These are phyloP conservation scores for Phoenoteleia sp. DNA, from an alignment of 2,888 invertebrate species.

Conservation along the genomic window DNA sequence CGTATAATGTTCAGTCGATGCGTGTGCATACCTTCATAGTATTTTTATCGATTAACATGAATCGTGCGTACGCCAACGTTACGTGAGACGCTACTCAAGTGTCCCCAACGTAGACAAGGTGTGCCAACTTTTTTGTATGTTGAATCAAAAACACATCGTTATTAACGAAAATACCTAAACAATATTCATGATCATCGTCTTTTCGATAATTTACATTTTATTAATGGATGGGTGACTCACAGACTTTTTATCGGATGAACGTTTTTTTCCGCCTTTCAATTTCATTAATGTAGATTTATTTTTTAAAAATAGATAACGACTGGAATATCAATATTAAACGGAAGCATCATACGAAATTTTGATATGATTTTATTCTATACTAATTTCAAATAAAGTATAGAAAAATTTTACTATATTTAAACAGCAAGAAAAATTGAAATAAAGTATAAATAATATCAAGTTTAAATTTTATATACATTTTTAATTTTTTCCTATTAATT, in stretches of 20 bases:
- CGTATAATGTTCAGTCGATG: neutral
- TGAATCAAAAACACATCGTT: slow-evolving; percentile 21
- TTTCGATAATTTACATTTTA: slow-evolving; percentile 12
- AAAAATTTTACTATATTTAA: too few relatives aligned
- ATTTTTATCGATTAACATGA: slow-evolving; percentile 70
- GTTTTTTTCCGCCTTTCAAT: neutral
- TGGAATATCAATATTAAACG: neutral
- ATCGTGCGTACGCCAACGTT: slow-evolving; percentile 75
- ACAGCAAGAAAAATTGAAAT: too few relatives aligned
- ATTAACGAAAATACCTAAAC: slow-evolving; percentile 11
- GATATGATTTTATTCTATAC: too few relatives aligned
- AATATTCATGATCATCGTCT: slow-evolving; percentile 25
- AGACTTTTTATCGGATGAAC: neutral
- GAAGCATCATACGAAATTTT: too few relatives aligned
- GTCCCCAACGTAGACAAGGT: slow-evolving; percentile 55
- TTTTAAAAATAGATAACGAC: neutral
- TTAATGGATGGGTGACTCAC: slow-evolving; percentile 21
- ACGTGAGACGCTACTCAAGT: slow-evolving; percentile 79
- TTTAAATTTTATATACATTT: too few relatives aligned
- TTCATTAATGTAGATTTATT: neutral
- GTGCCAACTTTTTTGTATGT: slow-evolving; percentile 34
- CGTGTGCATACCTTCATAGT: slow-evolving; percentile 43
- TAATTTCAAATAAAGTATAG: too few relatives aligned
- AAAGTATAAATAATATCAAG: too few relatives aligned
- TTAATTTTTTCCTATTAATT: too few relatives aligned